Conservation (phyloP, 2,113 vertebrate genomes). For the Phylloscopus whistleri region DNA sequence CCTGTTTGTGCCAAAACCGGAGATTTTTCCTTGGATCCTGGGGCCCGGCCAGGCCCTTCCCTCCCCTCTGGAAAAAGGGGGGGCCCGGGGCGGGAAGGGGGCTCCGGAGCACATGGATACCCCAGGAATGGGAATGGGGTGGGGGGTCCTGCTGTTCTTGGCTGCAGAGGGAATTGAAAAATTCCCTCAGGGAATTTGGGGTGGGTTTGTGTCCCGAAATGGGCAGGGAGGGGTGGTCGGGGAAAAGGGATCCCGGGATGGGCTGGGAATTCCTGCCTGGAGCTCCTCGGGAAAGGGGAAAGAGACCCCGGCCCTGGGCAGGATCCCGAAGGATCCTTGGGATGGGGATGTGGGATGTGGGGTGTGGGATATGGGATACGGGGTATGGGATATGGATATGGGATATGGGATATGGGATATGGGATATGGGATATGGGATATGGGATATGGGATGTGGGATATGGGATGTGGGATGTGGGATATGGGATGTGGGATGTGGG, state of each 20-base stretch:
- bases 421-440: background rate
- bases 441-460: background rate
- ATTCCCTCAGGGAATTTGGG: fast-evolving
- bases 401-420: background rate
- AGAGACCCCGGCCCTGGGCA: fast-evolving
- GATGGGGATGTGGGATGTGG: too few relatives aligned
- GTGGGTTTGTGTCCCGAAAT: background rate
- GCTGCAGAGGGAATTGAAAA: background rate
- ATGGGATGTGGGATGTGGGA: too few relatives aligned
- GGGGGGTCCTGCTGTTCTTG: background rate
- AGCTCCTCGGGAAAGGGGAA: too few relatives aligned
- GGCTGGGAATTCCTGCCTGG: background rate
- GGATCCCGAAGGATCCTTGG: background rate
- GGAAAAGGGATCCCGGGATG: background rate
- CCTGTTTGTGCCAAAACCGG: constrained; percentile 69
- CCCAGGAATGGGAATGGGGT: background rate
- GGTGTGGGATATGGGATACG: too few relatives aligned
- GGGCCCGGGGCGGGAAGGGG: background rate
- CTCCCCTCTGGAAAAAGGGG: background rate
- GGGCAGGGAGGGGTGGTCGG: background rate
- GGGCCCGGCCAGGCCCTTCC: constrained; percentile 7
- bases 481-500: too few relatives aligned
- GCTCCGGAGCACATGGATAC: background rate
- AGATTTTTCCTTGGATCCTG: background rate
- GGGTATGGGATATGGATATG: too few relatives aligned